These are phyloP conservation scores for Paramormyrops kingsleyae DNA, from an alignment of 2,113 vertebrate genomes.

Conservation along the genomic window DNA sequence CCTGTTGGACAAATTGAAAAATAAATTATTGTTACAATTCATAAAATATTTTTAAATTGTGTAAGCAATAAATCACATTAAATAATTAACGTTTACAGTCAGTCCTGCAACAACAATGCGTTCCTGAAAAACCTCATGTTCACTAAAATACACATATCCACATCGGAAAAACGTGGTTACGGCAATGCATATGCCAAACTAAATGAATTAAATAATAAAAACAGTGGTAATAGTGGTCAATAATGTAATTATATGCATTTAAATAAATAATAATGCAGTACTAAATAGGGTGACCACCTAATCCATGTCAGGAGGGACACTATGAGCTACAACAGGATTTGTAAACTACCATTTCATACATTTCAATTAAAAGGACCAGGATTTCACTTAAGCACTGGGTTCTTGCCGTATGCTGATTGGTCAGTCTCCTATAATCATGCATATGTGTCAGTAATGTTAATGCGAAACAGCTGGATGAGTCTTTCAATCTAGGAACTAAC, in stretches of 20 bases:
- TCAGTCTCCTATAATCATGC: too few species aligned
- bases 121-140: neutral
- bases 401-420: too few species aligned
- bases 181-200: neutral
- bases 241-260: neutral
- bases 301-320: too few species aligned
- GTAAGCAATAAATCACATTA: neutral
- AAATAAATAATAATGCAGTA: neutral
- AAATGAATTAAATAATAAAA: neutral
- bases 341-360: too few species aligned
- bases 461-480: too few species aligned
- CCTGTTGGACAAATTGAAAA: constrained; percentile 17
- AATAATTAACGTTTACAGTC: neutral
- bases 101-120: neutral
- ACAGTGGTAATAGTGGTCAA: neutral
- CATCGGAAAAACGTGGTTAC: neutral
- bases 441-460: too few species aligned
- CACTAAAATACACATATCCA: neutral
- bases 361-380: too few species aligned
- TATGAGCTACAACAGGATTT: too few species aligned
- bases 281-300: too few species aligned
- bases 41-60: neutral
- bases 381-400: too few species aligned
- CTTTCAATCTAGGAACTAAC: too few species aligned
- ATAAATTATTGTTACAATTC: neutral